Percentiles rank a stretch among this genome's conserved stretches.
These are phyloP conservation scores for Morone saxatilis DNA, from an alignment of 2,113 vertebrate genomes.

Conservation along the genomic window DNA sequence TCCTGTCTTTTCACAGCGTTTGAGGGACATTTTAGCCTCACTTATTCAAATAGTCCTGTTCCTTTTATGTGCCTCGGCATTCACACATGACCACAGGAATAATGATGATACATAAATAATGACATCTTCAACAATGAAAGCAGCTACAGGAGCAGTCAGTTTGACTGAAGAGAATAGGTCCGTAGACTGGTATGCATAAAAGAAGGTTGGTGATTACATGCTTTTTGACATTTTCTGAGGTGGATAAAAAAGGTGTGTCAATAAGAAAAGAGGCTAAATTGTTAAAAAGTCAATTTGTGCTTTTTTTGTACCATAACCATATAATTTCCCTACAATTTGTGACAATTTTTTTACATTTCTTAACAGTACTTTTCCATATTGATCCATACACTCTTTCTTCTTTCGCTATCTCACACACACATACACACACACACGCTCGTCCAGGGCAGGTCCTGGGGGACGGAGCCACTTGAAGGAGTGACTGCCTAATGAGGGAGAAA, in stretches of 20 bases:
- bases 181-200: conserved; percentile 32
- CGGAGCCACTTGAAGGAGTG: conserved; percentile 80
- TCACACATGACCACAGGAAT: conserved; percentile 46
- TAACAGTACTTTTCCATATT: conserved; percentile 31
- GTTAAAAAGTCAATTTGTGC: conserved; percentile 11
- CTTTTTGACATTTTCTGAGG: conserved; percentile 7
- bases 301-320: neutral
- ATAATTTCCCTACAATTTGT: conserved; percentile 28
- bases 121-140: conserved; percentile 64
- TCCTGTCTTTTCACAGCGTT: conserved; percentile 27
- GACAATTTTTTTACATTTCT: neutral
- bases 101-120: conserved; percentile 59
- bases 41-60: conserved; percentile 40
- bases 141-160: conserved; percentile 57
- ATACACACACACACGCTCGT: conserved; percentile 16
- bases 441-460: conserved; percentile 76
- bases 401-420: neutral
- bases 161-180: conserved; percentile 54
- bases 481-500: conserved; percentile 84
- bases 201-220: conserved; percentile 22
- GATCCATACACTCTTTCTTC: conserved; percentile 30
- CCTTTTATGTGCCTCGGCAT: conserved; percentile 51
- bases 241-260: conserved; percentile 7
- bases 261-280: conserved; percentile 1
- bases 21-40: conserved; percentile 27